Base-by-base conservation (phyloP, 1,140 invertebrate species). In the Heliconius himera region DNA sequence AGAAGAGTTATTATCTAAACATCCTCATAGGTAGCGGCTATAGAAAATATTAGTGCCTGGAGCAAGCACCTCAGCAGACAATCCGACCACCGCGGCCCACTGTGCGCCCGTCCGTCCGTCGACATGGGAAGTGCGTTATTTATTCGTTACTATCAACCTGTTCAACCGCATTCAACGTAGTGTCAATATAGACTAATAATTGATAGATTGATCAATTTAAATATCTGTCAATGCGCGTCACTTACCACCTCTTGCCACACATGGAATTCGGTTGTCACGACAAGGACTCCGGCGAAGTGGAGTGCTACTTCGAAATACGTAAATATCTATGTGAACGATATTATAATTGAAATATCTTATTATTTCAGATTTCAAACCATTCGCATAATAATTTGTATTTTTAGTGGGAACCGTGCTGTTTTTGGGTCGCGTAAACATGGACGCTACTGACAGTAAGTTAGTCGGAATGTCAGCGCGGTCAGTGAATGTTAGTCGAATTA, bases 301-400 rank as follows among this genome's bases (percentile, higher is more conserved):
- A 95, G 89, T 95, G 93, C 90, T 95, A 94, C 90, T 87, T 95
- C 81, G 94, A 95, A 94, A 93, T 95, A 92, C 93, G 94, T 95
- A 94, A 94, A 93, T 94, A 93, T 89, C 76, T 86, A 36, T 36
- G 84, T 91, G 91, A 90, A 86, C 90, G 85, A 84, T 89, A 88
- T 78, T 83, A 36, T 36, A 80, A 82, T 87, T 82, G 84, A 77
- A 84, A 85, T 81, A 88, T 88, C 88, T 82, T 83, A 84, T 87
- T 88, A 85, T 89, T 86, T 84, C 81, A 81, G 84, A 87, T 91
- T 91, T 85, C 83, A 80, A 84, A 87, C 84, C 86, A 89, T 81
- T 87, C 82, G 89, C 85, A 93, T 92, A 93, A 90, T 93, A 91
- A 93, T 93, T 94, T 87, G 91, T 94, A 94, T 94, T 94, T 94